phyloP scores from a whole-genome alignment of 2,888 invertebrate species.

The Drosophila prolongata region DNA sequence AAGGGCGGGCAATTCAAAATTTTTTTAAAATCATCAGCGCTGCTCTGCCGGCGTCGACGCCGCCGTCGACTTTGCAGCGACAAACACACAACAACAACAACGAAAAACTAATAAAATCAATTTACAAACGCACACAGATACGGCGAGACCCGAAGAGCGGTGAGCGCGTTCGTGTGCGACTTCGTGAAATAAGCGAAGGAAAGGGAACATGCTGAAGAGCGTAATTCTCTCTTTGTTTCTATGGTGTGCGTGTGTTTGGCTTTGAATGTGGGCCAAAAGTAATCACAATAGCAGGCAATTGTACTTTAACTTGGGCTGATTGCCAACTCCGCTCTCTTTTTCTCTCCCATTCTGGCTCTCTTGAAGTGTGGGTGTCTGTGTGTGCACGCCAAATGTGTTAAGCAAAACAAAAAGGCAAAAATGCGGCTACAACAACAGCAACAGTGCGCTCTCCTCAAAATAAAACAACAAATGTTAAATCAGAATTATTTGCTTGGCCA shows the following conservation, averaged over 20 bases:
- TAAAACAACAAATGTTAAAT: constrained; percentile 16
- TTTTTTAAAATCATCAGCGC: constrained; percentile 81
- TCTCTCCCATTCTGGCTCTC: constrained; percentile 43
- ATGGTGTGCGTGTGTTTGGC: constrained; percentile 35
- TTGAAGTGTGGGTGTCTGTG: constrained; percentile 37
- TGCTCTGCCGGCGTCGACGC: constrained; percentile 49
- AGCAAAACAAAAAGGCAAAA: constrained; percentile 79
- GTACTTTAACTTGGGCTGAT: constrained; percentile 52
- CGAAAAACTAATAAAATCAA: constrained; percentile 83
- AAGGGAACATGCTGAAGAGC: constrained; percentile 55
- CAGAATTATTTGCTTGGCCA: constrained; percentile 21
- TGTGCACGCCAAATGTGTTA: constrained; percentile 66
- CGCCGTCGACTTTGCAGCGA: constrained; percentile 62
- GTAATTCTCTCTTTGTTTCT: constrained; percentile 36
- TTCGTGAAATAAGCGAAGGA: constrained; percentile 43
- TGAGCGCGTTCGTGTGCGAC: constrained; percentile 3
- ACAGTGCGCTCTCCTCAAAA: constrained; percentile 14
- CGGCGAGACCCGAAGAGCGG: constrained; percentile 25
- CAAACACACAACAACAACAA: constrained; percentile 76
- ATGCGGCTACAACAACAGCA: constrained; percentile 44
- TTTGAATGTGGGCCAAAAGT: constrained; percentile 76
- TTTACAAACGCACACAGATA: constrained; percentile 72
- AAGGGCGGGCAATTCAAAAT: constrained; percentile 83
- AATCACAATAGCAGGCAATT: constrained; percentile 75
- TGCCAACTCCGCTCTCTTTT: constrained; percentile 49